These are phyloP conservation scores for Argyra leucocephala DNA, from an alignment of 2,888 invertebrate genomes.

Conservation along the genomic window DNA sequence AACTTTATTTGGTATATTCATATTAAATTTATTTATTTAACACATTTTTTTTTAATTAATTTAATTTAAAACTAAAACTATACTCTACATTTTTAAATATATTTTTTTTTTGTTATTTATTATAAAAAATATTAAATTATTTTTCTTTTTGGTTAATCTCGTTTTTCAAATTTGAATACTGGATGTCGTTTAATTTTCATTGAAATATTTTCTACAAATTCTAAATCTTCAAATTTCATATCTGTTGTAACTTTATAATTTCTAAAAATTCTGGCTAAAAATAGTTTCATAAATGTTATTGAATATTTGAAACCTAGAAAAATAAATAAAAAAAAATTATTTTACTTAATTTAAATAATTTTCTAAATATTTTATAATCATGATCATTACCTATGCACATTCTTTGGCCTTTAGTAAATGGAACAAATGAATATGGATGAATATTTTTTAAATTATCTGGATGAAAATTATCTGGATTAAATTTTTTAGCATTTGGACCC, in stretches of 20 bases:
- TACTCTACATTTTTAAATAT: too few relatives aligned
- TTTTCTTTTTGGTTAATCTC: neutral
- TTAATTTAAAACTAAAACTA: too few relatives aligned
- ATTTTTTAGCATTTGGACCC: constrained; percentile 35
- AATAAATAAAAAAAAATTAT: neutral
- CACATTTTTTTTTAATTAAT: too few relatives aligned
- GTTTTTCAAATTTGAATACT: neutral
- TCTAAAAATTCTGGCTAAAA: constrained; percentile 36
- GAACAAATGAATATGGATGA: constrained; percentile 36
- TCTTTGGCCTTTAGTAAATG: constrained; percentile 38
- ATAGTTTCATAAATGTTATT: constrained; percentile 34
- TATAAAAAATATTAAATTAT: too few relatives aligned
- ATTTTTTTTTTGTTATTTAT: too few relatives aligned
- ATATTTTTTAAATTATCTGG: neutral
- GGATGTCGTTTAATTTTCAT: neutral
- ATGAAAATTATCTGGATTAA: constrained; percentile 36
- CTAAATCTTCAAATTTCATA: constrained; percentile 9
- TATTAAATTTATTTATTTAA: too few relatives aligned
- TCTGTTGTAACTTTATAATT: constrained; percentile 22
- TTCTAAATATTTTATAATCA: neutral
- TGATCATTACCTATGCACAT: constrained; percentile 42
- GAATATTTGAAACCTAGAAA: constrained; percentile 30
- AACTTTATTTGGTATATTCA: too few relatives aligned
- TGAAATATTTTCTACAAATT: constrained; percentile 9
- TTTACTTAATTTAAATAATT: neutral